Evolutionary conservation across 2,113 vertebrate genomes (phyloP), one percentile per base, ranked within the genome.

Genomic region (Amphiprion percula): DNA sequence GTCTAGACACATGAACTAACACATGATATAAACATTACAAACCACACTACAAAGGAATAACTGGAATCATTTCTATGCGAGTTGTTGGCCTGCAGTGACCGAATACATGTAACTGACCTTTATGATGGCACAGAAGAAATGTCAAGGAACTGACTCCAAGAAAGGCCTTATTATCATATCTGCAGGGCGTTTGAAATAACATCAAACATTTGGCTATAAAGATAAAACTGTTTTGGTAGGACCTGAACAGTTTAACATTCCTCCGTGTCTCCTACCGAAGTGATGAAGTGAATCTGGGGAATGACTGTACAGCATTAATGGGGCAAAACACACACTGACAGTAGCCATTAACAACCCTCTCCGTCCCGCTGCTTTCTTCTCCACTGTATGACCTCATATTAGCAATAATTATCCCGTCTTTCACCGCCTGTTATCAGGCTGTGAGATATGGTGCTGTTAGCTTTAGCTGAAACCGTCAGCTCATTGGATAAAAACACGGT

Each of bases 321-420:
- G 64, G 59, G 53, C 70, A 71, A 85, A 87, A 73, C 75, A 71
- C 58, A 52, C 46, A 54, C 50, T 23, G 33, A 49, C 10, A 69
- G 61, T 53, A 47, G 39, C 59, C 59, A 83, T 82, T 84, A 78
- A 78, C 78, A 84, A 49, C 74, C 78, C 62, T 33, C 21, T 41
- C 56, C 53, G 47, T 44, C 24, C 39, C 49, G 52, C 17, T 50
- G 69, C 63, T 58, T 46, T 39, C 66, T 77, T 56, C 53, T 80
- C 71, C 56, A 30, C 68, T 54, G 61, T 80, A 67, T 69, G 77
- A 87, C 88, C 82, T 71, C 60, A 39, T 33, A 77, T 79, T 72
- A 81, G 44, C 64, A 54, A 76, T 52, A 54, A 53, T 71, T 79
- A 71, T 39, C 19, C 37, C 23, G 69, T 83, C 74, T 78, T 79